Conservation (phyloP, 2,797 vertebrate genomes). For the Gobionotothen gibberifrons region DNA sequence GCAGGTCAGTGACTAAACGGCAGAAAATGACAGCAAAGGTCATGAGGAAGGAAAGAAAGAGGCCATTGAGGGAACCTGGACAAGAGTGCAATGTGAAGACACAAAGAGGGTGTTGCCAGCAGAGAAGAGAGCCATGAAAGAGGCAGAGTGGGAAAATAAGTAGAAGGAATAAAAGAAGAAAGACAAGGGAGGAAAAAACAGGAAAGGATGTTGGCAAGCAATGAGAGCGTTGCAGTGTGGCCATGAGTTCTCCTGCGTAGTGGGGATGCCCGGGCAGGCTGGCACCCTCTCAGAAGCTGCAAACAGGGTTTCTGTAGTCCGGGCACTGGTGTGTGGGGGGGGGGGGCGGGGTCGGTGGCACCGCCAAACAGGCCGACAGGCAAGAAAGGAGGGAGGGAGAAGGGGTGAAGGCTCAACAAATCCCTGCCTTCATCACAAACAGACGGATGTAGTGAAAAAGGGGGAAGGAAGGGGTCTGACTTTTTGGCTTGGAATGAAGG, state of each 20-base stretch:
- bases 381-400: slow-evolving; percentile 26
- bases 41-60: slow-evolving; percentile 53
- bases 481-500: slow-evolving; percentile 28
- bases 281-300: slow-evolving; percentile 73
- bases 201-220: slow-evolving; percentile 75
- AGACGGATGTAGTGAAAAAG: slow-evolving; percentile 37
- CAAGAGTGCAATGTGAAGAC: slow-evolving; percentile 62
- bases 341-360: too few relatives aligned
- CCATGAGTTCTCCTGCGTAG: slow-evolving; percentile 71
- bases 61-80: slow-evolving; percentile 50
- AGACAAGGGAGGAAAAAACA: slow-evolving; percentile 66
- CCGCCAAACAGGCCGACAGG: slow-evolving; percentile 69
- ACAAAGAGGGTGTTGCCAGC: slow-evolving; percentile 63
- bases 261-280: slow-evolving; percentile 78
- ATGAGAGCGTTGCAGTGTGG: slow-evolving; percentile 69
- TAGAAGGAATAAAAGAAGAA: slow-evolving; percentile 39
- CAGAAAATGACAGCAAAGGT: slow-evolving; percentile 45
- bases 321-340: slow-evolving; percentile 57
- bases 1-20: slow-evolving; percentile 31
- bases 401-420: slow-evolving; percentile 53
- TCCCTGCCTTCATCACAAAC: slow-evolving; percentile 56
- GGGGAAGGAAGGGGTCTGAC: slow-evolving; percentile 36
- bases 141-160: slow-evolving; percentile 65
- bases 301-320: slow-evolving; percentile 71
- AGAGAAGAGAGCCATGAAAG: slow-evolving; percentile 62